phyloP scores from a whole-genome alignment of 1,140 invertebrate species.

The Gryon sp. region DNA sequence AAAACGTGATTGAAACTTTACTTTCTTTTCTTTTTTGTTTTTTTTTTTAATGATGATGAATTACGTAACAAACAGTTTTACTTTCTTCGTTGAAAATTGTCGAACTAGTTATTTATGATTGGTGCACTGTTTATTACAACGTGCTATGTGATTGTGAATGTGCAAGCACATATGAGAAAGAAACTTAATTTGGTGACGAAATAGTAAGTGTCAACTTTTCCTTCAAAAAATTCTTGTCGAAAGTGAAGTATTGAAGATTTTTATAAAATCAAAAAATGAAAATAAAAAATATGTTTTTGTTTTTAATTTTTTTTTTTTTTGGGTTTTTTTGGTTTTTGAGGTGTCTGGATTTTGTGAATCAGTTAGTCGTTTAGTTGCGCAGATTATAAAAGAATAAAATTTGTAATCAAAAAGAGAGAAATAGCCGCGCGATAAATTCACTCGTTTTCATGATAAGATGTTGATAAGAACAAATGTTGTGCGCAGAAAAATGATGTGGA shows the following conservation, averaged over 20 bases:
- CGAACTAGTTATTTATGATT: too few relatives aligned
- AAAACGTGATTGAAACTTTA: too few relatives aligned
- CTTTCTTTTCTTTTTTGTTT: too few relatives aligned
- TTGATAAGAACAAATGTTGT: constrained; percentile 27
- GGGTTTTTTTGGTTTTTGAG: neutral
- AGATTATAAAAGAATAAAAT: neutral
- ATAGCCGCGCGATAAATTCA: constrained; percentile 19
- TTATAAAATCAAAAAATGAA: too few relatives aligned
- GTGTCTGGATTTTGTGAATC: constrained; percentile 4
- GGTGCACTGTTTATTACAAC: constrained; percentile 20
- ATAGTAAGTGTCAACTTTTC: constrained; percentile 29
- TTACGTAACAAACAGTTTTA: too few relatives aligned
- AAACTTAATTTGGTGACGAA: neutral
- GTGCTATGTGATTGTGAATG: constrained; percentile 37
- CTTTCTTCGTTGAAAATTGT: too few relatives aligned
- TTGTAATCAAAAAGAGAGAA: constrained; percentile 20
- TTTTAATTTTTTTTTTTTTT: too few relatives aligned
- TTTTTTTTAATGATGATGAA: neutral
- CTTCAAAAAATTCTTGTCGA: too few relatives aligned
- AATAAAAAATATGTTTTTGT: too few relatives aligned
- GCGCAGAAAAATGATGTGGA: constrained; percentile 28
- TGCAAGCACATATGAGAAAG: constrained; percentile 4
- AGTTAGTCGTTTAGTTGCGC: neutral
- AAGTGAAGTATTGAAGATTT: too few relatives aligned
- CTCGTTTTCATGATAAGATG: constrained; percentile 22